Percentiles rank a stretch among this genome's conserved stretches.
phyloP scores from a whole-genome alignment of 2,797 vertebrate species.

The Cetoscarus ocellatus region DNA sequence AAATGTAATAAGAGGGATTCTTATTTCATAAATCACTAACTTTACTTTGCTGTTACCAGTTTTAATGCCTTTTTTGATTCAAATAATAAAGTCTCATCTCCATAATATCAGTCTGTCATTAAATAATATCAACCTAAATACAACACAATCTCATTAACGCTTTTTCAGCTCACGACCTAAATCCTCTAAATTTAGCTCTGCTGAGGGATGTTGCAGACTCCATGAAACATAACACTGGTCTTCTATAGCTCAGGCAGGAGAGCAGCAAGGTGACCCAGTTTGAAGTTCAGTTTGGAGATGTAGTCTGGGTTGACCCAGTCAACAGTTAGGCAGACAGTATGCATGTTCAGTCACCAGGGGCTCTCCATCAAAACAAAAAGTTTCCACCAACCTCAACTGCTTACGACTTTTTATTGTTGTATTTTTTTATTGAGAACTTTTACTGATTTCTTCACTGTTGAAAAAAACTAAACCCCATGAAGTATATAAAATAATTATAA shows the following conservation, averaged over 20 bases:
- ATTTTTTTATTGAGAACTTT: no score
- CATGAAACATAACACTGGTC: constrained; percentile 28
- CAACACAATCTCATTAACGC: constrained; percentile 27
- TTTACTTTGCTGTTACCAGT: no score
- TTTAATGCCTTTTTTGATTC: no score
- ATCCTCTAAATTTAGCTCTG: constrained; percentile 49
- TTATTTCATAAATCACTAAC: no score
- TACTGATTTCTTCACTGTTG: no score
- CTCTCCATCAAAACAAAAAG: no score
- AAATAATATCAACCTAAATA: constrained; percentile 15
- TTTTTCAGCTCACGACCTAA: constrained; percentile 32
- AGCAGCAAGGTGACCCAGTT: constrained; percentile 27
- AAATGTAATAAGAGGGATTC: no score
- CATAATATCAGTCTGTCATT: constrained; percentile 26
- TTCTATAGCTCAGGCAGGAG: constrained; percentile 17
- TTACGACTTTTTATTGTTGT: no score
- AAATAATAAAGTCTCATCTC: neutral
- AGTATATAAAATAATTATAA: no score
- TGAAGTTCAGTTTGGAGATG: neutral
- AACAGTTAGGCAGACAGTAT: neutral
- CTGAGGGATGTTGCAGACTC: constrained; percentile 25
- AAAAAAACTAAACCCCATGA: no score
- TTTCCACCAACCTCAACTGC: no score
- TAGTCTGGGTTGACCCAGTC: neutral
- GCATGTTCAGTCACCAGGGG: no score